Evolutionary conservation across 2,113 vertebrate genomes (phyloP), one percentile per base, ranked within the genome.

Genomic region (Coregonus clupeaformis): DNA sequence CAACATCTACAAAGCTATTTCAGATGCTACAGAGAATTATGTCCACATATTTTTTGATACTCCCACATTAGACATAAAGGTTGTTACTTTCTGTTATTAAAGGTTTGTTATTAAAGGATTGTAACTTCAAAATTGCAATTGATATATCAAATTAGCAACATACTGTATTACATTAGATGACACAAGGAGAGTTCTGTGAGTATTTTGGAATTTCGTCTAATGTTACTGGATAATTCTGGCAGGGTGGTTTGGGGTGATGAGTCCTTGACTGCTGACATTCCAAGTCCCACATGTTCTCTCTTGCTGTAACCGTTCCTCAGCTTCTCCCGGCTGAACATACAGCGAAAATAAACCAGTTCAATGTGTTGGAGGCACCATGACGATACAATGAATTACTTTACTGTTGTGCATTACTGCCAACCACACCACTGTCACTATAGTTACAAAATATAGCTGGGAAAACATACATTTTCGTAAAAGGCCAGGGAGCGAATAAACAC

Each of bases 361-460:
- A 76, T 65, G 59, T 76, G 60, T 25, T 57, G 42, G 18, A 76
- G 57, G 42, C 42, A 68, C 66, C 60, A 62, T 55, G 80, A 64
- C n/a, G 69, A 69, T 69, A 77, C 59, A 67, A 69, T 69, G 64
- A 55, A 69, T 71, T 71, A 30, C 74, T 66, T 66, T 55, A 69
- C 59, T 72, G 70, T 70, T 16, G 12, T 76, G 55, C 52, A 63
- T 45, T 72, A 27, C 69, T 36, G 18, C 32, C 68, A 74, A 76
- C 71, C 64, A 7, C 68, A 66, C 12, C 57, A 47, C 29, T 67
- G 60, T 80, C 64, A 42, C 81, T 55, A 83, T 81, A 52, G 81
- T 68, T 79, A 83, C 84, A 78, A 81, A 85, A 85, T 75, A 85
- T 52, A 13, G 52, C 36, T 42, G 59, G n/a, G 36, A 75, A 82